Evolutionary conservation across 2,113 vertebrate genomes (phyloP), one percentile per base, ranked within the genome.

Genomic region (Dipodomys merriami): DNA sequence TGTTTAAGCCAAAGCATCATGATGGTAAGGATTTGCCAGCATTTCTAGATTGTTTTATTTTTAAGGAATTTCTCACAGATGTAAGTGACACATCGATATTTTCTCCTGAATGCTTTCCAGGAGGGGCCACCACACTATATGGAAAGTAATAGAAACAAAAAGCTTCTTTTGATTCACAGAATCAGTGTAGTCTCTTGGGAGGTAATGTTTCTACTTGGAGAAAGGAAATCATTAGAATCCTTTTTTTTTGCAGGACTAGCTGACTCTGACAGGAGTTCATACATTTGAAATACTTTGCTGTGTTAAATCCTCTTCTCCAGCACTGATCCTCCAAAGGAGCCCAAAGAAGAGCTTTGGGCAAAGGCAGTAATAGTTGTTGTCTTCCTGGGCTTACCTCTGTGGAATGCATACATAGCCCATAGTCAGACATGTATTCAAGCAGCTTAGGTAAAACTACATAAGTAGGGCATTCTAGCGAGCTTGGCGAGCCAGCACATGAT

Each of bases 41-140:
- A 53, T 95, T 76, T n/a, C 76, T 94, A 91, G 62, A 94, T 95
- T 95, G 89, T 90, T 96, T 96, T 96, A 90, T 95, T 96, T 96
- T 96, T 73, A 83, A 95, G 79, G 93, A 90, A 95, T 86, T 83
- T 95, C 83, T 95, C 92, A 92, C 94, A 97, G 91, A 94, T 96
- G 91, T 96, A 94, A 82, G 78, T 95, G 85, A 92, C 85, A 91
- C 77, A 77, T 95, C 90, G 60, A 13, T 94, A 83, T 96, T 93
- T 96, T 93, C 44, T 87, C 85, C 72, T 62, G 78, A 6, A 53
- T 95, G 79, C 94, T 93, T 94, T 96, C 80, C 82, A 90, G 76
- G 83, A 95, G 88, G 85, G 80, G 25, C 76, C 80, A 39, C 20
- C 64, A 93, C 88, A 60, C 83, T 79, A 79, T 94, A 90, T 96